Evolutionary conservation across 2,113 vertebrate species (phyloP), one percentile per base, ranked within the genome.

Genomic region (Serinus canaria): DNA sequence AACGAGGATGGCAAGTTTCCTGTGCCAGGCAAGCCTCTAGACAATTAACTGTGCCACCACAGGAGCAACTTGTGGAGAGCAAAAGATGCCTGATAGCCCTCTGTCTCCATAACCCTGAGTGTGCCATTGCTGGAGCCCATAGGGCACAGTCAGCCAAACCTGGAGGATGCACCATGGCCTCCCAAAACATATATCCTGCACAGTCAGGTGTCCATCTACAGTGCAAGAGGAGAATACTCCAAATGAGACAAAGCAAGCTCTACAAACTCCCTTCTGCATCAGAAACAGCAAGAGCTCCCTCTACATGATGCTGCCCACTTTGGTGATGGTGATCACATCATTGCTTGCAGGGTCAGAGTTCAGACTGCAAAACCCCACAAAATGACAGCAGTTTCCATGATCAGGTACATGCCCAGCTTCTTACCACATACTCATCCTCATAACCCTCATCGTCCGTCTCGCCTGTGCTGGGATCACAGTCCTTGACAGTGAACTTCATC

Each of bases 361-460:
- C 24, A 68, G 39, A 67, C 28, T 13, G 19, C 39, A 53, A 47
- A 75, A 14, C 2, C 49, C 12, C 52, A 72, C 22, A 41, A n/a
- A 76, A 63, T 7, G 10, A 27, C 47, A 49, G 47, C 56, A 30
- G 37, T 52, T 90, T 41, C 49, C 1, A 0, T 13, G 55, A 55
- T 7, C 27, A 58, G 56, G 41, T 28, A 17, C 33, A 12, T 1
- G 5, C 19, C 44, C 55, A 75, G 72, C 30, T 92, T 66, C 98
- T 98, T 98, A 98, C 98, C 98, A 98, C 98, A 52, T 98, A 98
- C 58, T 98, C 98, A 33, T 98, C 98, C 80, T 98, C 98, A 3
- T 98, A 98, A 75, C 98, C 98, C n/a, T 98, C 98, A 0, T 98
- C 98, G 0, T 98, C 98, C 0, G 97, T 90, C 91, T 98, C 98